Base-by-base conservation (phyloP, 2,888 invertebrate genomes). In the Drosophila ochracea region DNA sequence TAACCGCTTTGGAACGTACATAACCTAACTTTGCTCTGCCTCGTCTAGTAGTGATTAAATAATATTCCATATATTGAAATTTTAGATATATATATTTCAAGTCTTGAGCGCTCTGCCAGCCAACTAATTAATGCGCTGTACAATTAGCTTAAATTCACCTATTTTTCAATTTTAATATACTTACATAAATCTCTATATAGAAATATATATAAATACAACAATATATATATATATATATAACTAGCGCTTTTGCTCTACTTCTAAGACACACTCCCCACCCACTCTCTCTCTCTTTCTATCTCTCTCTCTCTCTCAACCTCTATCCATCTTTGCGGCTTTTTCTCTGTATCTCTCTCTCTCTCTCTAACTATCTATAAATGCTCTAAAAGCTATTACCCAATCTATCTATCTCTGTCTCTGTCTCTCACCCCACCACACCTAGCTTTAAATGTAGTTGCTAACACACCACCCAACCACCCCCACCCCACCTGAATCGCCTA, bases 101-200 rank as follows among this genome's bases (percentile, higher is more conserved):
- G 84, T 82, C 72, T 83, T 80, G 77, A 89, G 89, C 89, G 87
- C 87, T 86, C 84, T 84, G 89, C 87, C 87, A 87, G 87, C 89
- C 89, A 83, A 84, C 67, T 68, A 81, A 66, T 73, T 81, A 82
- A 84, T 89, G 89, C 87, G 87, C 87, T 87, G 87, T 87, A 85
- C 85, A 84, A 84, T 81, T 90, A 88, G 86, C 88, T 85, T 84
- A 64, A 66, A 75, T 33, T 52, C 73, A 76, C 59, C 52, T 63
- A 57, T 71, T 71, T 78, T 76, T 64, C 59, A 75, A 74, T 55
- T 75, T 68, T 76, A 59, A 72, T 25, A 43, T 78, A 70, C 63
- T 57, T 73, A 67, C 43, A 77, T 73, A 83, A 47, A 47, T 80
- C 73, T 78, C 58, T 76, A 70, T 58, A 68, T 57, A 57, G 25